phyloP scores from a whole-genome alignment of 1,140 invertebrate species.

The Apis cerana region DNA sequence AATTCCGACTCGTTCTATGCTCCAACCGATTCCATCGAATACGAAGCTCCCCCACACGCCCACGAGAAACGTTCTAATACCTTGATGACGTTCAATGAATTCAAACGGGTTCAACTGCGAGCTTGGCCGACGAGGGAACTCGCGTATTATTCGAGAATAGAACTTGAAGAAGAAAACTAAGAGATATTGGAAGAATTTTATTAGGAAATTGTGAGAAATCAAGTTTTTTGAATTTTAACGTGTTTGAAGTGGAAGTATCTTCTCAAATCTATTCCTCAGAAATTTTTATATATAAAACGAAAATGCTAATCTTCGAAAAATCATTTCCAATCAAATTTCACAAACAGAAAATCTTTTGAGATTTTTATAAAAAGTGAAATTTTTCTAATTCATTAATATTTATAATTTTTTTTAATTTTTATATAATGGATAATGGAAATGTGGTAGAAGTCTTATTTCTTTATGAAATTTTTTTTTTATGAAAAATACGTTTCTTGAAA shows the following conservation, averaged over 20 bases:
- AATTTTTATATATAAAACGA: no score
- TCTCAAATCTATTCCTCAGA: no score
- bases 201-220: background rate
- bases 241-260: background rate
- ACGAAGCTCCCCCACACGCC: background rate
- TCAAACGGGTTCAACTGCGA: slow-evolving; percentile 12
- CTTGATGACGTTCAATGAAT: slow-evolving; percentile 38
- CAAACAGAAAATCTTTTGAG: background rate
- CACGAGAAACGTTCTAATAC: slow-evolving; percentile 35
- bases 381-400: background rate
- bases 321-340: background rate
- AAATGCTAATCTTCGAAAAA: background rate
- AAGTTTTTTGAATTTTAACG: background rate
- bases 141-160: background rate
- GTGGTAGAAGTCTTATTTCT: background rate
- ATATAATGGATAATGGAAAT: no score
- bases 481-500: no score
- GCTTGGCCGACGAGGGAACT: background rate
- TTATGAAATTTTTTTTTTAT: no score
- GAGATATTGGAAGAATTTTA: background rate
- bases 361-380: background rate
- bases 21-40: background rate
- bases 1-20: background rate
- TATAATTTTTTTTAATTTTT: background rate
- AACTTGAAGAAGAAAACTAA: background rate